A percentile compares a stretch with the other conserved stretches of the same genome.
phyloP scores from a whole-genome alignment of 37 sponge, comb jelly and placozoan genomes.

The Hexactinellida sp. region DNA sequence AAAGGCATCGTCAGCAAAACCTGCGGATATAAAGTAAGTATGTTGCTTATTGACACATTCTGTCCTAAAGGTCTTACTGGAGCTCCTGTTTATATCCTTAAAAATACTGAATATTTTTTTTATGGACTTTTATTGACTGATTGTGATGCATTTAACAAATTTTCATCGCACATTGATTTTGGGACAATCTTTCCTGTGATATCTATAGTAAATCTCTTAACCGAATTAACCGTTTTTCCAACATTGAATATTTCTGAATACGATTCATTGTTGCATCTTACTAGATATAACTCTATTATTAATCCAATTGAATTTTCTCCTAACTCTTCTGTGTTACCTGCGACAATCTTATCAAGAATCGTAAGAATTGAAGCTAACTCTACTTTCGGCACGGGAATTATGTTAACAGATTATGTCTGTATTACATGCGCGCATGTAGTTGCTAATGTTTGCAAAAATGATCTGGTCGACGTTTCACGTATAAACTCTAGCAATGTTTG shows the following conservation, averaged over 20 bases:
- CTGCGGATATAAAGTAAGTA: background rate
- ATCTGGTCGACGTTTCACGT: background rate
- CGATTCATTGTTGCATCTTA: background rate
- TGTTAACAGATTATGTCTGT: background rate
- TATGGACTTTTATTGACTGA: background rate
- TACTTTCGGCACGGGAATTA: background rate
- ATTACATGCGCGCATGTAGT: background rate
- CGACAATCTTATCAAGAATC: background rate
- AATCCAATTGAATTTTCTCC: background rate
- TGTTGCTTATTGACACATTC: background rate
- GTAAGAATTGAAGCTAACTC: background rate
- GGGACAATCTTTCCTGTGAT: background rate
- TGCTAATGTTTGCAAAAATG: background rate
- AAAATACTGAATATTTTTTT: background rate
- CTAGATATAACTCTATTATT: background rate
- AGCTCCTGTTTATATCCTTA: background rate
- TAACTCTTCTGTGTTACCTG: background rate
- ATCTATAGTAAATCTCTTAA: background rate
- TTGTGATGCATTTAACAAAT: background rate
- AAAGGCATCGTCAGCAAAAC: background rate
- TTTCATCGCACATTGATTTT: background rate
- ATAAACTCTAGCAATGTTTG: background rate
- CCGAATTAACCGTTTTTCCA: background rate
- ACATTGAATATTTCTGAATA: background rate
- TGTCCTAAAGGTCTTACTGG: background rate